Conservation (phyloP, 2,888 invertebrate species). For the Phengaris arion region DNA sequence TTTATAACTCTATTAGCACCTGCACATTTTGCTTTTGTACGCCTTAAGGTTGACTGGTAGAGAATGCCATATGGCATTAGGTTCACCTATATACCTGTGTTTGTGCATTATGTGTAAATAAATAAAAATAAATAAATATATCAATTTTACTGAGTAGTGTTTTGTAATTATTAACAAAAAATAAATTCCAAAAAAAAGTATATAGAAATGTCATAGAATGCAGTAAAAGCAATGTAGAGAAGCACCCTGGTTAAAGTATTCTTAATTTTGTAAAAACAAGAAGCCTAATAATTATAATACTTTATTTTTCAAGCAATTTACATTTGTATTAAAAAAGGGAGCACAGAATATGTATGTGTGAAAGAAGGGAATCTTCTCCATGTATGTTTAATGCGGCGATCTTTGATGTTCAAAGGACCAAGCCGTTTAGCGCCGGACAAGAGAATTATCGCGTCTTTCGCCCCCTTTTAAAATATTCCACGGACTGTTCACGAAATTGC, state of each 20-base stretch:
- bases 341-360: slow-evolving; percentile 63
- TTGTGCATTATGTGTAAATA: too few species aligned
- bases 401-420: slow-evolving; percentile 67
- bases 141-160: too few species aligned
- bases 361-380: slow-evolving; percentile 64
- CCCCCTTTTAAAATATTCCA: slow-evolving; percentile 57
- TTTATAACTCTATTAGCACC: too few species aligned
- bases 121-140: too few species aligned
- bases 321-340: slow-evolving; percentile 61
- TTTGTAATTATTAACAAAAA: too few species aligned
- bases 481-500: slow-evolving; percentile 56
- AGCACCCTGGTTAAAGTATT: neutral
- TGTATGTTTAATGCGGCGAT: slow-evolving; percentile 71
- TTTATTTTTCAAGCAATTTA: slow-evolving; percentile 49
- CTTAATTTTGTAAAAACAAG: neutral
- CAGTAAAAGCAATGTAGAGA: neutral
- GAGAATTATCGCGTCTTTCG: slow-evolving; percentile 41
- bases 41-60: too few species aligned
- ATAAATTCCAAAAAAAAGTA: too few species aligned
- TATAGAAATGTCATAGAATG: too few species aligned
- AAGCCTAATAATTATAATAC: neutral
- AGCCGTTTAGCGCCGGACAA: slow-evolving; percentile 57
- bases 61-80: too few species aligned
- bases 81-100: too few species aligned
- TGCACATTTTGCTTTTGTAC: too few species aligned